Evolutionary conservation across 2,797 vertebrate species (phyloP), one percentile per base, ranked within the genome.

Genomic region (Enteromius afrohamiltoni): DNA sequence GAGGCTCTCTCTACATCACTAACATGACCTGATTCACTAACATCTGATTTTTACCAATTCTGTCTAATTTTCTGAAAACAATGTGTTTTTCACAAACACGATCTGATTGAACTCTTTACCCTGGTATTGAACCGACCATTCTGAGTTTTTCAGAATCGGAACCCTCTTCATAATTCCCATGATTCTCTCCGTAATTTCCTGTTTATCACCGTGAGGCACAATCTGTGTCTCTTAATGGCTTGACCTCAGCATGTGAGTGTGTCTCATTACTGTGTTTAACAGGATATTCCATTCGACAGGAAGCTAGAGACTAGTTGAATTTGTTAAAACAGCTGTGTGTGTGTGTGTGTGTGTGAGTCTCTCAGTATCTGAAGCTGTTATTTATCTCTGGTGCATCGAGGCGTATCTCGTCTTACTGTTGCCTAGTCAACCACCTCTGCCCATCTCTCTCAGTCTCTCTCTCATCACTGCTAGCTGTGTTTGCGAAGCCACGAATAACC

Each of bases 381-480:
- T 84, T 87, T 74, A 86, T 87, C 75, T 86, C n/a, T 87, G 85
- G 82, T 84, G 86, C 86, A 87, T 78, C 78, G 75, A 87, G 84
- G 81, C 82, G 88, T 85, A 82, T 88, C 80, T n/a, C 64, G 21
- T 79, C 82, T 85, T 74, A 84, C 85, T 85, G 83, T 85, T 86
- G 86, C 83, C 84, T 88, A 77, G 83, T 89, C 90, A 91, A 90
- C 88, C 89, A 90, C 85, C 73, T 55, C 53, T 55, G 21, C 21
- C 53, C 21, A 0, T n/a, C n/a, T 34, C 29, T 29, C 60, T 26
- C 13, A 11, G 13, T n/a, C n/a, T n/a, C 3, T 47, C 40, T 2
- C 68, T 23, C 80, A 78, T 73, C 76, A 68, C 81, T 53, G 67
- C 17, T 75, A 55, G 75, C 73, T 71, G 81, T 82, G 65, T 85